Evolutionary conservation across 2,797 vertebrate species (phyloP).

Genomic region (Melanotaenia parkinsoni): DNA sequence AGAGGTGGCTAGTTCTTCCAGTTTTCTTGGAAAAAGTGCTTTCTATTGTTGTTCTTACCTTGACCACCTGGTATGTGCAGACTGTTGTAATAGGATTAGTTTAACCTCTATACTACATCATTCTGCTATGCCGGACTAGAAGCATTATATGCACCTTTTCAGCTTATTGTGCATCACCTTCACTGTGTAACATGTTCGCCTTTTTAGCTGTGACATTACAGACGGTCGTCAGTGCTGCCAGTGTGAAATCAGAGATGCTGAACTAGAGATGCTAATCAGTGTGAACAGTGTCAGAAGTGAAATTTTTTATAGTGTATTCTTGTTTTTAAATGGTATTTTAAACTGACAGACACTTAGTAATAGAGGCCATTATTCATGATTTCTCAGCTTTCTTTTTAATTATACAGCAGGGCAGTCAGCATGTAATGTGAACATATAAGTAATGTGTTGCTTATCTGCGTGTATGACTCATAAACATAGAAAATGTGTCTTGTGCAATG

Average conservation of each 20-base stretch:
- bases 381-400: no score
- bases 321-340: conserved; percentile 14
- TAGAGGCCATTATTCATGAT: background rate
- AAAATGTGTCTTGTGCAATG: background rate
- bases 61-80: conserved; percentile 47
- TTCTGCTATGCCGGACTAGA: conserved; percentile 27
- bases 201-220: conserved; percentile 4
- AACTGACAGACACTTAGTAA: background rate
- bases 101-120: conserved; percentile 45
- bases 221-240: background rate
- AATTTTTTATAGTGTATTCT: background rate
- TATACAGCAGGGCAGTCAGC: no score
- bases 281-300: background rate
- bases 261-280: background rate
- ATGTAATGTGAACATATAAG: background rate
- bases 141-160: conserved; percentile 29
- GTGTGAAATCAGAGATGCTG: background rate
- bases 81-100: conserved; percentile 60
- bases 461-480: background rate
- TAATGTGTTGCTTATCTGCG: background rate
- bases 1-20: background rate
- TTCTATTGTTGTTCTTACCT: conserved; percentile 30
- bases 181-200: background rate
- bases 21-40: conserved; percentile 29
- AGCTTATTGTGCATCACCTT: conserved; percentile 16